Evolutionary conservation across 2,888 invertebrate species (phyloP), one percentile per base, ranked within the genome.

Genomic region (Ophioninae sp.): DNA sequence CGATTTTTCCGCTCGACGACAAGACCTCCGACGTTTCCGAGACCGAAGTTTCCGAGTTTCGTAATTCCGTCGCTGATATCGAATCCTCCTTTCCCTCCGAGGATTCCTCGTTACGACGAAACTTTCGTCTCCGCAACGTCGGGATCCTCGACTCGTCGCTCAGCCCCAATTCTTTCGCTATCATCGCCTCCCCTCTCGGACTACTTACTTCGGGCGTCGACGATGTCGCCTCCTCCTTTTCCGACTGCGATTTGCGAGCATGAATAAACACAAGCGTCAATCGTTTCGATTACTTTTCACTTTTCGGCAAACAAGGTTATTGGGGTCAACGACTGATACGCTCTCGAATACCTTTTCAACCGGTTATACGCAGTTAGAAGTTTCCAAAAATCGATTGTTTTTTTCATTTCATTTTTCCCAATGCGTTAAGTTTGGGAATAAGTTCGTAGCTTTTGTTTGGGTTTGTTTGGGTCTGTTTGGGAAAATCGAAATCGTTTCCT

Each of bases 201-300:
- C 87, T 92, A 92, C 92, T 92, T 93, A 93, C 93, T 91, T 93
- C 93, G 85, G 91, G 90, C 62, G 90, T 89, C 65, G 90, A 44
- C 80, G 90, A 84, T 30, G 30, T 3, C 85, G 89, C 90, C 86
- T 92, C 91, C 85, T 91, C 91, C 85, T 86, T 92, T 89, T 91
- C 91, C 89, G 90, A 86, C 92, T 92, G 89, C 89, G 70, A 78
- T 83, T 85, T 82, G 91, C 70, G 86, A 89, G 91, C 91, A 89
- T 91, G 86, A 89, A 91, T 86, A 90, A 91, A 91, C 80, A 30
- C 30, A 30, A 30, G 30, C 30, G 30, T 30, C 30, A 90, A 85
- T 86, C 86, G 87, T 85, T 78, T 86, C 57, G 81, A 21, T 84
- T 30, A 30, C 30, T 30, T 30, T 88, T 89, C n/a, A 87, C 85